phyloP scores from a whole-genome alignment of 92 coral and sea anemone species.

The Phymanthus crucifer region DNA sequence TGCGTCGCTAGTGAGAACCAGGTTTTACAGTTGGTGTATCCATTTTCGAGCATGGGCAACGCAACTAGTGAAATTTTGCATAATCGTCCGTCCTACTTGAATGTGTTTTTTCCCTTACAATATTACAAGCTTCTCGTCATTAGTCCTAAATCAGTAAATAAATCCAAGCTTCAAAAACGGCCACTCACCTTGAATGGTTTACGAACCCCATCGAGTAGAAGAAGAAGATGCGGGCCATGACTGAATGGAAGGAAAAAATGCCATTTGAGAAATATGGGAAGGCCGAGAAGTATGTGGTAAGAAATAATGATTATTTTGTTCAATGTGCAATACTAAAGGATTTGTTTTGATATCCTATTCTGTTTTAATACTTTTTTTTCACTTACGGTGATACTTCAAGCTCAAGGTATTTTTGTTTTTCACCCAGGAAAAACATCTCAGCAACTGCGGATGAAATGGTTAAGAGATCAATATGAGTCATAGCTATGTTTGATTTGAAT shows the following conservation, averaged over 20 bases:
- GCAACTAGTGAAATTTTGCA: too few relatives aligned
- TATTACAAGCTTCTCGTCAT: too few relatives aligned
- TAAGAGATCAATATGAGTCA: background rate
- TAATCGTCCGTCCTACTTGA: too few relatives aligned
- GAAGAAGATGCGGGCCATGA: constrained; percentile 87
- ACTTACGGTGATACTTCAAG: constrained; percentile 97
- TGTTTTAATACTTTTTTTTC: background rate
- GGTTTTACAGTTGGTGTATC: too few relatives aligned
- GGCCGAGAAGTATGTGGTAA: too few relatives aligned
- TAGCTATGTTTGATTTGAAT: background rate
- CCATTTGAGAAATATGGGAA: background rate
- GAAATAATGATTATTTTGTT: too few relatives aligned
- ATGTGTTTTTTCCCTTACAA: too few relatives aligned
- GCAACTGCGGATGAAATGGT: constrained; percentile 58
- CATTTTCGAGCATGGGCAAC: too few relatives aligned
- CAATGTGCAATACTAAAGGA: too few relatives aligned
- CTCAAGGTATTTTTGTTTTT: constrained; percentile 80
- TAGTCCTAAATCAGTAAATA: too few relatives aligned
- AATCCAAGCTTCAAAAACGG: background rate
- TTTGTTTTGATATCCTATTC: background rate
- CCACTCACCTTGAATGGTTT: constrained; percentile 75
- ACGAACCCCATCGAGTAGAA: constrained; percentile 81
- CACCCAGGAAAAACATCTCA: constrained; percentile 96
- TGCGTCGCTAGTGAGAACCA: too few relatives aligned
- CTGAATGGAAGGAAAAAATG: constrained; percentile 32